These are phyloP conservation scores for Apis laboriosa DNA, from an alignment of 1,140 invertebrate species.

Conservation along the genomic window DNA sequence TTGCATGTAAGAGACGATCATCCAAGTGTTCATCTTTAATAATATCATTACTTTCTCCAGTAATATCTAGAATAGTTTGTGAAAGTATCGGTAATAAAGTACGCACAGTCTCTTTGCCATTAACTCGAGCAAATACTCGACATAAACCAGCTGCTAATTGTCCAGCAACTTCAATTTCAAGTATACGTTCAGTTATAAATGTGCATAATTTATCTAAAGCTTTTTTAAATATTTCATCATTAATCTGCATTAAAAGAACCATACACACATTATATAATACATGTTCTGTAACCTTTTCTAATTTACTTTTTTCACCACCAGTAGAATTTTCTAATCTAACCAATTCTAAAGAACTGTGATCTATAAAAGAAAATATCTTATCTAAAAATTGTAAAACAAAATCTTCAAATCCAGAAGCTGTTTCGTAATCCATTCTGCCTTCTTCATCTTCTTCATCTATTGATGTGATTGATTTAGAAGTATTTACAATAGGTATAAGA, in stretches of 20 bases:
- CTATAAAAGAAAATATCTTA: conserved; percentile 87
- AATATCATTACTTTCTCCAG: conserved; percentile 82
- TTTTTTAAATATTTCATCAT: conserved; percentile 82
- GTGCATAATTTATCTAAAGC: conserved; percentile 88
- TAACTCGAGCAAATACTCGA: conserved; percentile 86
- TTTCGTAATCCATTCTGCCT: conserved; percentile 88
- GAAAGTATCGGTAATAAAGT: conserved; percentile 88
- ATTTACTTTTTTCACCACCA: conserved; percentile 77
- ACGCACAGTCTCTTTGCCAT: conserved; percentile 85
- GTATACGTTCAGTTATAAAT: conserved; percentile 87
- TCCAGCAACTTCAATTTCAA: conserved; percentile 92
- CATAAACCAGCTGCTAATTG: conserved; percentile 86
- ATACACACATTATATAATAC: conserved; percentile 82
- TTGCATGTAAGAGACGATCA: conserved; percentile 89
- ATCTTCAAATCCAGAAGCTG: conserved; percentile 92
- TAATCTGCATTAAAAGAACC: conserved; percentile 82
- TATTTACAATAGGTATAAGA: conserved; percentile 92
- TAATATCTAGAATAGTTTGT: conserved; percentile 82
- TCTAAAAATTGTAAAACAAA: conserved; percentile 94
- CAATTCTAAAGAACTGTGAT: conserved; percentile 86
- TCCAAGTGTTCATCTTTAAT: conserved; percentile 88
- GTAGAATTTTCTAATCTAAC: conserved; percentile 84
- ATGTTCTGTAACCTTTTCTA: conserved; percentile 83
- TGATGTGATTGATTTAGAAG: conserved; percentile 86
- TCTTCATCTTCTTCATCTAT: conserved; percentile 89